phyloP scores from a whole-genome alignment of 2,113 vertebrate species.

The Burhinus oedicnemus region DNA sequence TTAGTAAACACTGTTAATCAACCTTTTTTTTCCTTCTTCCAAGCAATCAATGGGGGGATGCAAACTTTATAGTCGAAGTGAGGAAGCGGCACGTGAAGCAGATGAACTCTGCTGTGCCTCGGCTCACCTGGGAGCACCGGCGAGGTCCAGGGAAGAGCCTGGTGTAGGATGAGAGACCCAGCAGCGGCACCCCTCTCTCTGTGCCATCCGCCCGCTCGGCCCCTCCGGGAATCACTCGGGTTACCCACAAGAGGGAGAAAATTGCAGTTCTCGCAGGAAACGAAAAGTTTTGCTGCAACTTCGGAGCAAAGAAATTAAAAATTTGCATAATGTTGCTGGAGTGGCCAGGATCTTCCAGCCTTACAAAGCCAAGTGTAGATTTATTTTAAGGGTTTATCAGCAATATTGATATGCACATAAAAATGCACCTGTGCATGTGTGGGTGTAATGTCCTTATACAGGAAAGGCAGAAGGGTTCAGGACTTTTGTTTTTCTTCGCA shows the following conservation, averaged over 20 bases:
- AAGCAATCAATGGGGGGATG: not conserved
- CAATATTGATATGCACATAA: accelerated
- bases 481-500: not conserved
- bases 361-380: not conserved
- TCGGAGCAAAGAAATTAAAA: not conserved
- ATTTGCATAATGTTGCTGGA: accelerated
- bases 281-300: not conserved
- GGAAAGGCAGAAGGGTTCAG: not conserved
- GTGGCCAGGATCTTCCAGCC: not conserved
- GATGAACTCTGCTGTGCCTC: not conserved
- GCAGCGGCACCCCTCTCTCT: not conserved
- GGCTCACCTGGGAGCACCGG: not conserved
- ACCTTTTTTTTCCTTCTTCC: not conserved
- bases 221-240: accelerated
- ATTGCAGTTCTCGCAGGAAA: not conserved
- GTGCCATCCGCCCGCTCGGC: accelerated
- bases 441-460: accelerated
- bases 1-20: not conserved
- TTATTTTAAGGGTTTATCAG: not conserved
- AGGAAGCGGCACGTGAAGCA: not conserved
- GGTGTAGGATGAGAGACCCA: not conserved
- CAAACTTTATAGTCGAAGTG: too few species aligned
- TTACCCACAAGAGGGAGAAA: not conserved
- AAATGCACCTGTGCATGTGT: accelerated
- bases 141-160: not conserved